These are phyloP conservation scores for Clavelina lepadiformis DNA, from an alignment of 23 tunicate species.

Conservation along the genomic window DNA sequence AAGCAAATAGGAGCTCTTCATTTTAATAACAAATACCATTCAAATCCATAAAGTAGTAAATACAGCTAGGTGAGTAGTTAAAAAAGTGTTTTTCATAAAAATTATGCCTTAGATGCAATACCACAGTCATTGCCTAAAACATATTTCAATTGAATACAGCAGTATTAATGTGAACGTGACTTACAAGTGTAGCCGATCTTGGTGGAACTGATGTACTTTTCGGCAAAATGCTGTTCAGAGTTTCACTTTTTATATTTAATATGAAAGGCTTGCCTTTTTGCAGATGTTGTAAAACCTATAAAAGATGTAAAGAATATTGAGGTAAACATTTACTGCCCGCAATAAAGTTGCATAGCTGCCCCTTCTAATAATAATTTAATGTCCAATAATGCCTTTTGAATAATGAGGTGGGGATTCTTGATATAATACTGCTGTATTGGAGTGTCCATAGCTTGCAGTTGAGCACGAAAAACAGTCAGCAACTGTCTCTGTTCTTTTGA, in stretches of 20 bases:
- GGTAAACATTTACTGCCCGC: too few species aligned
- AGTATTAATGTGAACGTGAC: too few species aligned
- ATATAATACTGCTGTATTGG: constrained; percentile 81
- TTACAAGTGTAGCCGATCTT: not conserved
- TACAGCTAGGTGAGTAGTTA: too few species aligned
- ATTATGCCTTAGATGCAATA: too few species aligned
- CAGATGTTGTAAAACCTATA: constrained; percentile 62
- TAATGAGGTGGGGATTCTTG: constrained; percentile 68
- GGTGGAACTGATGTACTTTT: not conserved
- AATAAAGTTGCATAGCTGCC: too few species aligned
- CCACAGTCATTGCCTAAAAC: too few species aligned
- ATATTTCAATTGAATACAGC: too few species aligned
- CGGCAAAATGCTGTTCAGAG: not conserved
- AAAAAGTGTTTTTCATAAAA: too few species aligned
- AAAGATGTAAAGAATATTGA: not conserved
- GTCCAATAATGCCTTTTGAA: constrained; percentile 53
- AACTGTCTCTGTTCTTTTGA: constrained; percentile 77
- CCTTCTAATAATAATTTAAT: too few species aligned
- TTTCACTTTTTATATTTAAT: constrained; percentile 35
- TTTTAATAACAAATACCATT: too few species aligned
- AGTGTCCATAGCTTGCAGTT: constrained; percentile 65
- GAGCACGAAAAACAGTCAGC: constrained; percentile 78
- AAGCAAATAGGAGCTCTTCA: too few species aligned
- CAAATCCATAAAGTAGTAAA: too few species aligned
- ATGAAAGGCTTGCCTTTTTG: constrained; percentile 68